Evolutionary conservation across 2,888 invertebrate genomes (phyloP).

Genomic region (Glaucopsyche alexis): DNA sequence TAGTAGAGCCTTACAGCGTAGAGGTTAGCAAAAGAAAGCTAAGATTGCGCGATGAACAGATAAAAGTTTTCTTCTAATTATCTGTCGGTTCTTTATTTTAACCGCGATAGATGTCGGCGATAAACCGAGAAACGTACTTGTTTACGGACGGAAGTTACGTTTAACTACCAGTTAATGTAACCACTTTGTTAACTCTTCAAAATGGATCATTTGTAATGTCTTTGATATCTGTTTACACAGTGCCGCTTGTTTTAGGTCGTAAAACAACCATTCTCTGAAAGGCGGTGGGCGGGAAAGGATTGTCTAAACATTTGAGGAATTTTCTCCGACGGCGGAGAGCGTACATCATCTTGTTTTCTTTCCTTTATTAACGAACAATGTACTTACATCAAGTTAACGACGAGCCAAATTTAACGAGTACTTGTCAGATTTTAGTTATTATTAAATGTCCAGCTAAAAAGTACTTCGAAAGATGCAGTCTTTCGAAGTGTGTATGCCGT

Average conservation of each 20-base stretch:
- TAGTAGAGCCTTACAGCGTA: neutral
- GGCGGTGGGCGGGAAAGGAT: conserved; percentile 11
- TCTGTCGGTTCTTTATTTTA: conserved; percentile 28
- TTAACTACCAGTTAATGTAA: conserved; percentile 25
- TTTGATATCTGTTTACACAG: conserved; percentile 26
- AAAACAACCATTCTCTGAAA: conserved; percentile 7
- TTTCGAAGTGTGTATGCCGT: too few species aligned
- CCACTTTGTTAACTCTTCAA: conserved; percentile 15
- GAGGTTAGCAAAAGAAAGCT: conserved; percentile 17
- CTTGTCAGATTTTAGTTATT: too few species aligned
- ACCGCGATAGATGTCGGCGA: conserved; percentile 27
- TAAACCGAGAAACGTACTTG: conserved; percentile 28
- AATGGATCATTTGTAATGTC: conserved; percentile 26
- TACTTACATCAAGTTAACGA: neutral
- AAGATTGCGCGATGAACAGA: conserved; percentile 32
- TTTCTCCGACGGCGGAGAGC: conserved; percentile 17
- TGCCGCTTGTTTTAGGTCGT: conserved; percentile 20
- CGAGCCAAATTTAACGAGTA: neutral
- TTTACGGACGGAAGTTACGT: conserved; percentile 16
- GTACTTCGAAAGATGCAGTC: too few species aligned
- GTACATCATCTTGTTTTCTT: neutral
- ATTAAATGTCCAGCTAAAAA: too few species aligned
- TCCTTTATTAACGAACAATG: neutral
- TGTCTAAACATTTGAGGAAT: neutral
- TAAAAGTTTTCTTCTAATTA: conserved; percentile 34